Conservation (phyloP, 2,797 vertebrate species). For the Syngnathus acus region DNA sequence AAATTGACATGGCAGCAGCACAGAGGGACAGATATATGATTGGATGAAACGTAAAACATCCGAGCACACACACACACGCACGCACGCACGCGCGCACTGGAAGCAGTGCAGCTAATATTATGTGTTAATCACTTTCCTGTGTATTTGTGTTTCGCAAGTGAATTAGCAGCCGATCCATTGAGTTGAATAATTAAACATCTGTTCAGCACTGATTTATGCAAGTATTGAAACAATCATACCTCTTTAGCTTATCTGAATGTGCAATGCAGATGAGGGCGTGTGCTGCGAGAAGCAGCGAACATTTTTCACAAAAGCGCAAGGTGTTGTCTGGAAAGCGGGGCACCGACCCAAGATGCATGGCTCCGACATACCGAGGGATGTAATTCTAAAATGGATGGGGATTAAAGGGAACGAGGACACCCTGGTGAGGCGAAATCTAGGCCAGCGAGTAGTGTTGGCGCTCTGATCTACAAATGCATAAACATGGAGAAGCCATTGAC, state of each 20-base stretch:
- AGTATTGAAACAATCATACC: background rate
- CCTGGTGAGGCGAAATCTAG: slow-evolving; percentile 11
- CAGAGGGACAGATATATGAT: background rate
- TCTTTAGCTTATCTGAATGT: background rate
- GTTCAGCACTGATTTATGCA: slow-evolving; percentile 1
- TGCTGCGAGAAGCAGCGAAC: slow-evolving; percentile 16
- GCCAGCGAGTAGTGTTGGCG: slow-evolving; percentile 2
- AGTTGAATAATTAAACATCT: slow-evolving; percentile 1
- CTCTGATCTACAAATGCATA: background rate
- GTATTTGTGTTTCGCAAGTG: background rate
- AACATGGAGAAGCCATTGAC: background rate
- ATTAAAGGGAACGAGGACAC: slow-evolving; percentile 15
- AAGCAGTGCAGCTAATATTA: background rate
- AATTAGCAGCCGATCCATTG: background rate
- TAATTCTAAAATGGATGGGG: slow-evolving; percentile 7
- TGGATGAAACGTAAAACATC: background rate
- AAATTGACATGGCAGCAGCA: background rate
- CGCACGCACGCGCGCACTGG: background rate
- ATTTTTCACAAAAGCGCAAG: slow-evolving; percentile 12
- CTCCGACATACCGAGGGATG: slow-evolving; percentile 16
- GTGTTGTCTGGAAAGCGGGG: slow-evolving; percentile 31
- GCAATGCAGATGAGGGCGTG: slow-evolving; percentile 14
- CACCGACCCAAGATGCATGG: slow-evolving; percentile 35
- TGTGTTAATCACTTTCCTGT: background rate
- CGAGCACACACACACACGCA: background rate